Conservation (phyloP, 1,140 invertebrate genomes). For the Heliconius himera region DNA sequence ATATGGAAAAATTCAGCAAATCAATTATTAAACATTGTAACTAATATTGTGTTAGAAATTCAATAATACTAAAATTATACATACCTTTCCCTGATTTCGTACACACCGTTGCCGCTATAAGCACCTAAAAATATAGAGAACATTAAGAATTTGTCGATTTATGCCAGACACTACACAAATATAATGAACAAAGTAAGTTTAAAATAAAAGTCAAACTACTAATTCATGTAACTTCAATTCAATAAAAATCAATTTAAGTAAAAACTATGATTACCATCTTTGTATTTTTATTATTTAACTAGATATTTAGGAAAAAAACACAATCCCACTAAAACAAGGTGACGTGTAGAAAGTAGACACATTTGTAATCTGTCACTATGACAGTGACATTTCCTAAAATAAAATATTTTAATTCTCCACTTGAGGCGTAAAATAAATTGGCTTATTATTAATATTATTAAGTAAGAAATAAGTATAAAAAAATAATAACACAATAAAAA, state of each 20-base stretch:
- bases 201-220: not conserved
- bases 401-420: too few species aligned
- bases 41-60: not conserved
- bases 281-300: constrained; percentile 36
- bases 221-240: not conserved
- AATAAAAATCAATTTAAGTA: not conserved
- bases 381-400: not conserved
- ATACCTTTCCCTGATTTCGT: constrained; percentile 98
- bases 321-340: constrained; percentile 50
- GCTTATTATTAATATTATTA: not conserved
- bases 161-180: constrained; percentile 17
- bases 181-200: not conserved
- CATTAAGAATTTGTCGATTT: constrained; percentile 34
- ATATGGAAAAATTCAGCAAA: not conserved
- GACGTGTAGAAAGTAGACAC: constrained; percentile 55
- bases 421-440: not conserved
- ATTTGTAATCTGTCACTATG: not conserved
- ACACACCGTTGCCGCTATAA: constrained; percentile 98
- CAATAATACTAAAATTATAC: not conserved
- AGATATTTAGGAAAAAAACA: constrained; percentile 39
- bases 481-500: not conserved
- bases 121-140: constrained; percentile 88
- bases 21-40: not conserved
- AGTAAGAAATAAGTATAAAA: not conserved
- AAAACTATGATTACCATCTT: constrained; percentile 57